Evolutionary conservation across 2,888 invertebrate genomes (phyloP).

Genomic region (Isoperla grammatica): DNA sequence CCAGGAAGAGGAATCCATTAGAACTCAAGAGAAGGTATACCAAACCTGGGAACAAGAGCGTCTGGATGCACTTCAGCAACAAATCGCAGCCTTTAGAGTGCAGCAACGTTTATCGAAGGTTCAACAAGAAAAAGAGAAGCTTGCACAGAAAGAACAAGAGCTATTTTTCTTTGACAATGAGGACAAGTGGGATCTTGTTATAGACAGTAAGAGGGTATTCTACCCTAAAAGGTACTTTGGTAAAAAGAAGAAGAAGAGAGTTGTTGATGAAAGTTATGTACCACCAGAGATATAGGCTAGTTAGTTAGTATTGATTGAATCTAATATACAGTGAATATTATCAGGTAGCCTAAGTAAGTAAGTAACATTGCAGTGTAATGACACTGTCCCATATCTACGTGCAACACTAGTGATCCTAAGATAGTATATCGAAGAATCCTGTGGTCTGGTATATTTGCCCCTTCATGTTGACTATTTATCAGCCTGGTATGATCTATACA

Average conservation of each 20-base stretch:
- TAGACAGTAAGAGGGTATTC: conserved; percentile 53
- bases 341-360: no score
- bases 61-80: conserved; percentile 52
- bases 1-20: conserved; percentile 54
- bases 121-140: conserved; percentile 52
- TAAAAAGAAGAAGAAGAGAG: conserved; percentile 48
- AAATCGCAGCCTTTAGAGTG: conserved; percentile 50
- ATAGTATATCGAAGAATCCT: no score
- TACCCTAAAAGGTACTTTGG: conserved; percentile 45
- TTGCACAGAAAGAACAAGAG: conserved; percentile 56
- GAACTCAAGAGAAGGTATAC: conserved; percentile 52
- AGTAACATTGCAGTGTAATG: no score
- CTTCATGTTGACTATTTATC: no score
- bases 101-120: conserved; percentile 50
- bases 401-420: no score
- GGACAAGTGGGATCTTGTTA: conserved; percentile 65
- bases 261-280: conserved; percentile 58
- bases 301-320: no score
- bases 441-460: no score
- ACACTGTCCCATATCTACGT: no score
- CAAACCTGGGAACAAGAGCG: conserved; percentile 55
- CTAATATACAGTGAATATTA: no score
- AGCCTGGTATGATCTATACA: no score
- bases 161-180: conserved; percentile 72
- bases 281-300: conserved; percentile 59